phyloP scores from a whole-genome alignment of 1,140 invertebrate species.

The Danaus plexippus region DNA sequence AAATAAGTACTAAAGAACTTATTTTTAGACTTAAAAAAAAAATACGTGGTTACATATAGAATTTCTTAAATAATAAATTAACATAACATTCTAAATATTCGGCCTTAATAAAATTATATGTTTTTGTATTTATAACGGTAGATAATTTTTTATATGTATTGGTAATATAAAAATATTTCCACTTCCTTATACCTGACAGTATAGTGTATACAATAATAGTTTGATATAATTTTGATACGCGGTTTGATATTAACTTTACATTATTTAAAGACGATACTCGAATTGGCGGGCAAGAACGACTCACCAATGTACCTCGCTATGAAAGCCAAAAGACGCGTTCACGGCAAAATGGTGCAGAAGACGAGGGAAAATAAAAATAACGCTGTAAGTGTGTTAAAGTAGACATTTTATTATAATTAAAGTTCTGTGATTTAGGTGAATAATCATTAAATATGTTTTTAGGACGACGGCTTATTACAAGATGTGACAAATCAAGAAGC shows the following conservation, averaged over 20 bases:
- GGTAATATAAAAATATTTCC: too few species aligned
- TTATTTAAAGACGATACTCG: slow-evolving; percentile 91
- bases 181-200: too few species aligned
- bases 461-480: slow-evolving; percentile 47
- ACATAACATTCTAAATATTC: too few species aligned
- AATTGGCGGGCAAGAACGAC: slow-evolving; percentile 87
- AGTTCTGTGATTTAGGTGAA: slow-evolving; percentile 2
- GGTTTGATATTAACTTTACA: not conserved
- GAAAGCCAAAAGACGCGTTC: slow-evolving; percentile 77
- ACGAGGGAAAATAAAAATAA: slow-evolving; percentile 41
- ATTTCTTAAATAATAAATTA: too few species aligned
- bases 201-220: too few species aligned
- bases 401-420: not conserved
- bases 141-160: too few species aligned
- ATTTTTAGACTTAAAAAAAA: too few species aligned
- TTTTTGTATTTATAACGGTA: too few species aligned
- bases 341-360: slow-evolving; percentile 73
- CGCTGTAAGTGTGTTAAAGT: slow-evolving; percentile 10
- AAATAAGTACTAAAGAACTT: too few species aligned
- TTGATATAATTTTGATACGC: too few species aligned
- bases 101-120: too few species aligned
- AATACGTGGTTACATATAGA: too few species aligned
- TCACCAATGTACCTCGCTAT: slow-evolving; percentile 80
- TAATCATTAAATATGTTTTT: slow-evolving; percentile 13
- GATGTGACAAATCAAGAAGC: slow-evolving; percentile 14